Evolutionary conservation across 1,140 invertebrate genomes (phyloP).

Genomic region (Rhyzopertha dominica): DNA sequence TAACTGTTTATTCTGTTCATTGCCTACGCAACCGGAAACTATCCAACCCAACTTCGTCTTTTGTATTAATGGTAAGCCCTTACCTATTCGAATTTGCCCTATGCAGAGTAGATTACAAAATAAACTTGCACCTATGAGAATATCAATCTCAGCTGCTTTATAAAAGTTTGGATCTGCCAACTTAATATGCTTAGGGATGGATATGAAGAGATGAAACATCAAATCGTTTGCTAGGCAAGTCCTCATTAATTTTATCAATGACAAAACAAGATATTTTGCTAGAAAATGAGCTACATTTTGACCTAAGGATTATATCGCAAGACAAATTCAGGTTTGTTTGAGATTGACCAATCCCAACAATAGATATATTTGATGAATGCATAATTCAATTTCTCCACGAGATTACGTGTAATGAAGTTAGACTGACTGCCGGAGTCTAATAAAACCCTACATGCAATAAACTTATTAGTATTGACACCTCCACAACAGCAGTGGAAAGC

Average conservation of each 20-base stretch:
- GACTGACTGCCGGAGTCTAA: slow-evolving; percentile 12
- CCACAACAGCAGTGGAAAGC: slow-evolving; percentile 4
- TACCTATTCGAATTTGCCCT: slow-evolving; percentile 4
- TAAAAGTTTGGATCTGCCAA: slow-evolving; percentile 1
- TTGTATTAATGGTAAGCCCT: not conserved
- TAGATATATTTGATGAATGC: not conserved
- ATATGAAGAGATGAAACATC: not conserved
- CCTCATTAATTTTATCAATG: slow-evolving; percentile 3
- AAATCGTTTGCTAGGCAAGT: not conserved
- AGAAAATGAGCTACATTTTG: slow-evolving; percentile 2
- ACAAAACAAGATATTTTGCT: not conserved
- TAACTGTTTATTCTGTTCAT: no score
- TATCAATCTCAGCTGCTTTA: slow-evolving; percentile 4
- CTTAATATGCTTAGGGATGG: not conserved
- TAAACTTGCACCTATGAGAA: slow-evolving; percentile 4
- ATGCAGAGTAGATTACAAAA: slow-evolving; percentile 1
- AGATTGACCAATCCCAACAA: not conserved
- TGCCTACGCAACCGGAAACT: no score
- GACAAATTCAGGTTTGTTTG: not conserved
- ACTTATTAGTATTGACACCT: not conserved
- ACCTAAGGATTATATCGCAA: not conserved
- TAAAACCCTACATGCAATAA: not conserved
- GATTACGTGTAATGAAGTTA: slow-evolving; percentile 4
- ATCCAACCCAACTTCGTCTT: slow-evolving; percentile 1
- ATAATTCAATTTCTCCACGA: slow-evolving; percentile 2